A percentile compares a stretch with the other conserved stretches of the same genome.
Conservation (phyloP, 92 coral and sea anemone species). For the Anthopleura xanthogrammica region DNA sequence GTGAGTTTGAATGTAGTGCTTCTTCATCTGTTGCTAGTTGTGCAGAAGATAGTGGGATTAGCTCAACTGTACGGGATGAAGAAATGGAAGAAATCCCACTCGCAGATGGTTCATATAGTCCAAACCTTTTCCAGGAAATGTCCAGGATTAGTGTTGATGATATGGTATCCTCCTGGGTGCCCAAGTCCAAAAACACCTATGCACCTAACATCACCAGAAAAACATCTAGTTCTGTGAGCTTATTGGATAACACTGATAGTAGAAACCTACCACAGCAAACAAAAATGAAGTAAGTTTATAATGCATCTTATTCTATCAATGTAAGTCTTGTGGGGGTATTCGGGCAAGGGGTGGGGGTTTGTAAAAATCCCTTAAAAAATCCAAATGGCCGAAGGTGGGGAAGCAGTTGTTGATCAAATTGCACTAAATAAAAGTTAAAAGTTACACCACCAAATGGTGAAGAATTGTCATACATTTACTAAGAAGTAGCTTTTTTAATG, state of each 20-base stretch:
- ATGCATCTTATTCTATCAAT: too few relatives aligned
- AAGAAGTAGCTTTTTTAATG: too few relatives aligned
- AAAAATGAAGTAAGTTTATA: conserved; percentile 55
- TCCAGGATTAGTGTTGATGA: conserved; percentile 67
- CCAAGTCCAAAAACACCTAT: conserved; percentile 72
- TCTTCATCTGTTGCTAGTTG: conserved; percentile 83
- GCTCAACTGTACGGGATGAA: conserved; percentile 92
- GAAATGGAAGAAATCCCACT: conserved; percentile 96
- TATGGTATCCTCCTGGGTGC: conserved; percentile 74
- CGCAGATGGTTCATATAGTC: conserved; percentile 57
- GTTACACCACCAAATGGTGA: too few relatives aligned
- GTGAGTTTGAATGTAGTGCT: conserved; percentile 86
- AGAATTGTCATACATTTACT: too few relatives aligned
- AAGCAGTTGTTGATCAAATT: too few relatives aligned
- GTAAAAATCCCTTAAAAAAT: too few relatives aligned
- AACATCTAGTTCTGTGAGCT: neutral
- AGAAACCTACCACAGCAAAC: conserved; percentile 43
- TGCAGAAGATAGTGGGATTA: conserved; percentile 97
- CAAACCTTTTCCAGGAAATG: conserved; percentile 70
- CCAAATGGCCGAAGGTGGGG: too few relatives aligned
- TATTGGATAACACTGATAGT: conserved; percentile 7
- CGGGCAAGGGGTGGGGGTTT: too few relatives aligned
- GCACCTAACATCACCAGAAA: conserved; percentile 55
- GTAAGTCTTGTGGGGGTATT: too few relatives aligned
- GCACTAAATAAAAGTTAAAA: too few relatives aligned